Evolutionary conservation across 2,888 invertebrate species (phyloP), one percentile per base, ranked within the genome.

Genomic region (Lasioglossum lativentre): DNA sequence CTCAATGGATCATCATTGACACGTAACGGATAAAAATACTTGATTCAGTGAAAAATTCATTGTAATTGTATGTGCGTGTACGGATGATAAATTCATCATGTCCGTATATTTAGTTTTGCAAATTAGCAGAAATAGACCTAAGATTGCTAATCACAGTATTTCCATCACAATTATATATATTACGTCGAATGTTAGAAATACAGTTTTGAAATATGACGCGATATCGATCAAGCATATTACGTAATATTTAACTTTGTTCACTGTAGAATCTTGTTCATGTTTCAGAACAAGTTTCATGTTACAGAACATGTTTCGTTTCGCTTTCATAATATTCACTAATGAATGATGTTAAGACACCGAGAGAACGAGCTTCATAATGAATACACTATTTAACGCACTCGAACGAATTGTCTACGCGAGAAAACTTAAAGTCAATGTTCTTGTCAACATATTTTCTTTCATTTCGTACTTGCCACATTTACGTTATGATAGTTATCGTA

Each of bases 71-170:
- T 86, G 85, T 81, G 86, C 86, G 86, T 86, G 85, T 78, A 86
- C 75, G 78, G 47, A 56, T 72, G 47, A 56, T 72, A 78, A 47
- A 71, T 80, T 77, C 38, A 30, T 75, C 70, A 52, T 70, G 70
- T 72, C 71, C 77, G 77, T 76, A 47, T 77, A 75, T 70, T 75
- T 75, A 16, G 30, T 42, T 75, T 86, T 75, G 77, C 75, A 71
- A 85, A 86, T 73, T 73, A 82, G 70, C 86, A 38, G 75, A 81
- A 86, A 78, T 80, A 82, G 68, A 86, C 76, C 82, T 77, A 85
- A 70, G 42, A 74, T 82, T 86, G 70, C 86, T 86, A 82, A 86
- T 86, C 86, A 86, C 86, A 86, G 86, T 86, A 73, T 86, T 79
- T 78, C 78, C 75, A 86, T 86, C 86, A 86, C 86, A 86, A 86